Evolutionary conservation across 1,140 invertebrate genomes (phyloP), one percentile per base, ranked within the genome.

Genomic region (Lanistes nyassanus): DNA sequence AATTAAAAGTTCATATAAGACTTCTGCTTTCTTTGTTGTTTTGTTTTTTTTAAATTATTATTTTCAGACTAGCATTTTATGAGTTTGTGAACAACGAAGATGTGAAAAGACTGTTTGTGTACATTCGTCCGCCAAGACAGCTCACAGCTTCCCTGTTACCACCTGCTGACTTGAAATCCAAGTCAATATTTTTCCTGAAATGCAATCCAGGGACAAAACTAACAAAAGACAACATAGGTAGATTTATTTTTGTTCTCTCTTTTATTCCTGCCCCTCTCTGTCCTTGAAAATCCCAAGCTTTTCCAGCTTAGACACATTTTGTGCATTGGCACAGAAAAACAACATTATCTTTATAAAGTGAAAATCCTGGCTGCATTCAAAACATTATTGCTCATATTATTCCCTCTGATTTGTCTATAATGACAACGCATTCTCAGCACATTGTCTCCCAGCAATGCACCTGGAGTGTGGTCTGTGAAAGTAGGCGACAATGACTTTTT

Each of bases 21-120:
- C 9, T 60, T 60, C 0, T 11, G 3, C 29, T 60, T 60, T 1
- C n/a, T 11, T 60, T 60, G n/a, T 31, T 60, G 11, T 2, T 58
- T 74, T 39, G 31, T 67, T 72, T 75, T 19, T 36, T 71, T 42
- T 26, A 4, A 6, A 23, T 53, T 39, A n/a, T 16, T 31, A 19
- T 76, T 51, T 76, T 64, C 80, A 89, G 88, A 75, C 79, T 88
- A 53, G 87, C 87, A 9, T 87, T 89, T 78, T 85, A 88, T 79
- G 87, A 89, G 79, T 89, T 89, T 81, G 83, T 89, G 26, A 88
- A 89, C 80, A 89, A 89, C 80, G 88, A 89, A 80, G 88, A 89
- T 84, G 81, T 86, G 3, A 82, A 84, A 62, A 77, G 83, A 36
- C 74, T 89, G 73, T 89, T 86, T 85, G 84, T 88, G 6, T 89